These are phyloP conservation scores for Zygothrica quintamaculata DNA, from an alignment of 2,888 invertebrate genomes.

Conservation along the genomic window DNA sequence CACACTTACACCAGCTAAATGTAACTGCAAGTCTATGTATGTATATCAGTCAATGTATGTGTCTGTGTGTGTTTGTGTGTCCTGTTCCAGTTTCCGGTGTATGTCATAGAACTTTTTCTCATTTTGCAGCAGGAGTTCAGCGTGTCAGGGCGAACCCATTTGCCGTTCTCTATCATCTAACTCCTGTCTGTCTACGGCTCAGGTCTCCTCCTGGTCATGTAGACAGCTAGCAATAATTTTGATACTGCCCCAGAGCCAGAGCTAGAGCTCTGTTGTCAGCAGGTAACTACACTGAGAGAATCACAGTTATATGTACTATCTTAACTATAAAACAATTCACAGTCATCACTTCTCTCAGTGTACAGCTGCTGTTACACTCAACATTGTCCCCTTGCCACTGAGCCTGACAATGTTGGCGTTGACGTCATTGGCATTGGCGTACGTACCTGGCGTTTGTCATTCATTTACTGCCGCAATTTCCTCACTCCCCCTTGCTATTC, in stretches of 20 bases:
- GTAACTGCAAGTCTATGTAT: neutral
- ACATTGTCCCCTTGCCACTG: slow-evolving; percentile 41
- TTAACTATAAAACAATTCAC: too few species aligned
- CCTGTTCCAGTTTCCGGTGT: slow-evolving; percentile 75
- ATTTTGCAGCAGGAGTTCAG: slow-evolving; percentile 72
- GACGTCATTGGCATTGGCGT: slow-evolving; percentile 76
- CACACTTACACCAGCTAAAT: neutral
- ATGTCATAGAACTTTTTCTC: slow-evolving; percentile 72
- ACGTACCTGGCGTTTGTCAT: slow-evolving; percentile 67
- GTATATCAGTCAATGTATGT: neutral
- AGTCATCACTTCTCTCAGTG: neutral
- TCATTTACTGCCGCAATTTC: slow-evolving; percentile 54
- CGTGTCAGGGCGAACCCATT: slow-evolving; percentile 74
- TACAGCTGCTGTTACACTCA: slow-evolving; percentile 35
- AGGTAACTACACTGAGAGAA: slow-evolving; percentile 18
- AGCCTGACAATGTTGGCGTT: slow-evolving; percentile 71
- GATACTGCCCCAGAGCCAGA: slow-evolving; percentile 47
- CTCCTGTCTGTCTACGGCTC: slow-evolving; percentile 1
- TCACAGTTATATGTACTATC: neutral
- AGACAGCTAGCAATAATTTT: slow-evolving; percentile 75
- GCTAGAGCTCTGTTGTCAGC: slow-evolving; percentile 19
- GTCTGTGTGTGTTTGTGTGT: slow-evolving; percentile 18
- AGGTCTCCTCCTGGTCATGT: slow-evolving; percentile 58
- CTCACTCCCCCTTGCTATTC: neutral
- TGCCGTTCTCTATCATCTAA: slow-evolving; percentile 45